These are phyloP conservation scores for Tromatobia lineatoria DNA, from an alignment of 2,888 invertebrate genomes.

Conservation along the genomic window DNA sequence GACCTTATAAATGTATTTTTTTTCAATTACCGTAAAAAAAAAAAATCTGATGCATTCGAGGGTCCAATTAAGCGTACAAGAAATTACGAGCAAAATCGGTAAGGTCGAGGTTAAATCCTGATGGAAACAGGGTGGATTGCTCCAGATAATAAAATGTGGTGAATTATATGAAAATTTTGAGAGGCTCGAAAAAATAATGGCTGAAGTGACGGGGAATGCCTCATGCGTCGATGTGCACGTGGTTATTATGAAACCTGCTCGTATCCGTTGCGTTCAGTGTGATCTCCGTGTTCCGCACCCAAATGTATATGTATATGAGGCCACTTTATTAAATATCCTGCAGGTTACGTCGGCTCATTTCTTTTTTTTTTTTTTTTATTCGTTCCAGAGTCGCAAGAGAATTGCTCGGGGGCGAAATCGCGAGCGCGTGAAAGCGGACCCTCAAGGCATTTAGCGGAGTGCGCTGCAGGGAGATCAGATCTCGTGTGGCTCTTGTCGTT, in stretches of 20 bases:
- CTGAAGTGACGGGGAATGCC: not conserved
- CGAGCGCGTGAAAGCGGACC: conserved; percentile 28
- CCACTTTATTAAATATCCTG: conserved; percentile 28
- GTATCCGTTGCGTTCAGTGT: conserved; percentile 17
- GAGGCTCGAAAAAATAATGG: not conserved
- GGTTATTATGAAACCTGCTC: conserved; percentile 31
- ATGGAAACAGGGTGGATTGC: no score
- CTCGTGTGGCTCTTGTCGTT: conserved; percentile 13
- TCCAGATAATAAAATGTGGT: not conserved
- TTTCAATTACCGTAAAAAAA: no score
- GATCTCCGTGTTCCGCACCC: not conserved
- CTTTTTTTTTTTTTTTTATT: not conserved
- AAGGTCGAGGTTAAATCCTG: no score
- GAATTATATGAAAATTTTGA: not conserved
- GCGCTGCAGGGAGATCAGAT: conserved; percentile 9
- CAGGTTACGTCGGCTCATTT: conserved; percentile 4
- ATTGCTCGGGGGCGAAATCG: conserved; percentile 11
- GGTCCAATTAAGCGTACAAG: no score
- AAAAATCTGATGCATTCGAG: no score
- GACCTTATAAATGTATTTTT: no score
- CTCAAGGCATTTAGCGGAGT: conserved; percentile 27
- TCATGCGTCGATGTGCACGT: not conserved
- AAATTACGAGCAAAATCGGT: no score
- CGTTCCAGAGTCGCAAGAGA: not conserved
- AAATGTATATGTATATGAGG: conserved; percentile 23